A percentile compares a stretch with the other conserved stretches of the same genome.
Conservation (phyloP, 2,113 vertebrate species). For the Laticauda laticaudata region DNA sequence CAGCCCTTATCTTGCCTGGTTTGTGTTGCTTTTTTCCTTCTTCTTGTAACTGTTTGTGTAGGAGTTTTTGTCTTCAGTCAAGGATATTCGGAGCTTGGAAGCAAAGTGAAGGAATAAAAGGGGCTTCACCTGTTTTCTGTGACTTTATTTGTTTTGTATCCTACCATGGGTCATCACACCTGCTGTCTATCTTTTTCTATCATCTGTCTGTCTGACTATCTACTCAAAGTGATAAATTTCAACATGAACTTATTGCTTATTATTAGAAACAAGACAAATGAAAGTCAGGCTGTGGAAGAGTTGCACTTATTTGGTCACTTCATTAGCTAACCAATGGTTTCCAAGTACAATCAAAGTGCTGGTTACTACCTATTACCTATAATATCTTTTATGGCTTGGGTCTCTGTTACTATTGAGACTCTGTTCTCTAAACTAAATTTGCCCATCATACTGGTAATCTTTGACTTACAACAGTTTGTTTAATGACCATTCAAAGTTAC, state of each 20-base stretch:
- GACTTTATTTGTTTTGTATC: no score
- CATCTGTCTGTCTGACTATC: background rate
- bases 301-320: background rate
- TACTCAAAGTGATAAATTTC: background rate
- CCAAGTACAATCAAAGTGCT: background rate
- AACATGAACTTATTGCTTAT: background rate
- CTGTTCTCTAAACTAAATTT: background rate
- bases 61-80: no score
- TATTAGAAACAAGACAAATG: background rate
- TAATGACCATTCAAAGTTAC: background rate
- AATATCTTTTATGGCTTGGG: background rate
- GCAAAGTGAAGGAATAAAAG: no score
- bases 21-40: no score
- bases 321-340: background rate
- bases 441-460: background rate
- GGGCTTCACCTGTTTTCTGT: no score
- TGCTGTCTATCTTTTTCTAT: no score
- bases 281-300: background rate
- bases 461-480: background rate
- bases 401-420: background rate
- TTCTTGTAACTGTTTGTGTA: no score
- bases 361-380: background rate
- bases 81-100: no score
- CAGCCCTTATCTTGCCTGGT: no score
- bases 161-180: no score